Evolutionary conservation across 2,888 invertebrate species (phyloP).

Genomic region (Gryllus longicercus): DNA sequence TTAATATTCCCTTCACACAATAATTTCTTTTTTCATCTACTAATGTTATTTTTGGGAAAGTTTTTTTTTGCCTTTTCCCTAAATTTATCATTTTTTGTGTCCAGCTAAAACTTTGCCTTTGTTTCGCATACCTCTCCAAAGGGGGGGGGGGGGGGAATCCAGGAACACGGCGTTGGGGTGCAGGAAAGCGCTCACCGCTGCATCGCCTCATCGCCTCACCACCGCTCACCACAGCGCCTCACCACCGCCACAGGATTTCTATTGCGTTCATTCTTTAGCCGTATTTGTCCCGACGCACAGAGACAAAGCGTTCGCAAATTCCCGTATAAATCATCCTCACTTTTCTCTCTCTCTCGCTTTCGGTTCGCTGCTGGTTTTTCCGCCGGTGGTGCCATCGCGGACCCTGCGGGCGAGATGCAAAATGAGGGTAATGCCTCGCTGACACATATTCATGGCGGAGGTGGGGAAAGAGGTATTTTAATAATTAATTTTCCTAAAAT

Average conservation of each 20-base stretch:
- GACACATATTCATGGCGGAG: neutral
- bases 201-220: neutral
- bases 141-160: too few species aligned
- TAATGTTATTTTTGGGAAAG: too few species aligned
- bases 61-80: too few species aligned
- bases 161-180: too few species aligned
- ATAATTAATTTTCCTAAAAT: neutral
- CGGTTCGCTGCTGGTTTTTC: neutral
- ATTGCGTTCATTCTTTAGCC: neutral
- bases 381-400: neutral
- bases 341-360: slow-evolving; percentile 2
- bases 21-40: too few species aligned
- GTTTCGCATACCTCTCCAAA: too few species aligned
- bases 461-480: neutral
- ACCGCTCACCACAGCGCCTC: neutral
- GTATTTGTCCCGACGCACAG: slow-evolving; percentile 6
- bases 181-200: too few species aligned
- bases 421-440: neutral
- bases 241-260: neutral
- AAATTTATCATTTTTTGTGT: too few species aligned
- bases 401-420: neutral
- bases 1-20: too few species aligned
- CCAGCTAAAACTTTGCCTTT: too few species aligned
- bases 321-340: neutral
- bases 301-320: slow-evolving; percentile 7